Evolutionary conservation across 2,113 vertebrate species (phyloP).

Genomic region (Leucopsar rothschildi): DNA sequence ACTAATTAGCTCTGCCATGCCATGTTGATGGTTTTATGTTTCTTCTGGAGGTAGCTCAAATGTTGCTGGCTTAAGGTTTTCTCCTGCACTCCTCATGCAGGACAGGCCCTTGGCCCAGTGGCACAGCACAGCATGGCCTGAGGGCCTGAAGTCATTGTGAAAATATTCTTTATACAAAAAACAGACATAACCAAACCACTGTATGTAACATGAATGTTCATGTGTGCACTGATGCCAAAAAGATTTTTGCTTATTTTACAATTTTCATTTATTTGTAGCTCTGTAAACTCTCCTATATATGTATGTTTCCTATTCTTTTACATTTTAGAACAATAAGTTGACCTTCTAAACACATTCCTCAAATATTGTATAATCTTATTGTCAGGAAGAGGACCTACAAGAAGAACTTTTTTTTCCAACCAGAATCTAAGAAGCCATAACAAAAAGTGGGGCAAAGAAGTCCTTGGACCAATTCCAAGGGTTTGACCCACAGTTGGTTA

Average conservation of each 20-base stretch:
- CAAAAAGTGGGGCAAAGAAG: background rate
- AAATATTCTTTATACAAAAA: background rate
- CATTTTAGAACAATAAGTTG: background rate
- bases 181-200: background rate
- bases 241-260: background rate
- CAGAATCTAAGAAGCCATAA: background rate
- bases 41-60: background rate
- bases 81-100: background rate
- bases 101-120: background rate
- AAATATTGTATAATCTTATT: background rate
- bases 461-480: background rate
- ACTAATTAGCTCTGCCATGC: background rate
- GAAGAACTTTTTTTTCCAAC: background rate
- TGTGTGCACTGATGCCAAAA: background rate
- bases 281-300: background rate
- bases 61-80: background rate
- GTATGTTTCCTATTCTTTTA: background rate
- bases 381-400: background rate
- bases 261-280: background rate
- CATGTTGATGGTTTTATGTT: background rate
- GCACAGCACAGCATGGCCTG: background rate
- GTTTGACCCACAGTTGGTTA: background rate
- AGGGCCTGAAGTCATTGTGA: background rate
- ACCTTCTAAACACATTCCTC: background rate
- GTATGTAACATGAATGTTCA: accelerated